Evolutionary conservation across 1,140 invertebrate genomes (phyloP).

Genomic region (Apis florea): DNA sequence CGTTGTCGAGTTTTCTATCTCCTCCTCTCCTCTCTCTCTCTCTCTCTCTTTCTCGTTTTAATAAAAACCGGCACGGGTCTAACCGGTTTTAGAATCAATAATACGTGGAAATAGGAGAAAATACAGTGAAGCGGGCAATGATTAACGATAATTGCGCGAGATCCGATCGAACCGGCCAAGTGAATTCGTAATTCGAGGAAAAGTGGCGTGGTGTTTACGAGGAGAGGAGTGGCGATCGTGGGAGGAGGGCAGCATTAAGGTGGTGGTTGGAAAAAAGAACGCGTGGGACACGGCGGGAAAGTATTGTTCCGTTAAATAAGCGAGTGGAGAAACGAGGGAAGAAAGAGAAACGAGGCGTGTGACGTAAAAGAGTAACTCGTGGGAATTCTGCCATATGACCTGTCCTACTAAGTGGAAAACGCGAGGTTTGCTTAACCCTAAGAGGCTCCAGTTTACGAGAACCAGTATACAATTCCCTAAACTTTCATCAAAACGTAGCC

Average conservation of each 20-base stretch:
- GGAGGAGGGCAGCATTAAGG: no score
- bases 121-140: background rate
- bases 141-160: background rate
- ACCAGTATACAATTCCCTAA: slow-evolving; percentile 14
- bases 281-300: background rate
- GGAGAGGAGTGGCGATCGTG: background rate
- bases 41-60: background rate
- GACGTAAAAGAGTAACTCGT: slow-evolving; percentile 65
- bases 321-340: background rate
- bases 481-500: background rate
- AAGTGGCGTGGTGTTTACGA: background rate
- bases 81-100: background rate
- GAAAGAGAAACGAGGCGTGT: slow-evolving; percentile 60
- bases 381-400: slow-evolving; percentile 67
- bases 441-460: slow-evolving; percentile 53
- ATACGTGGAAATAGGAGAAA: background rate
- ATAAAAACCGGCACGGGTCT: slow-evolving; percentile 15
- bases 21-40: background rate
- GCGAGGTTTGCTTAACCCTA: slow-evolving; percentile 73
- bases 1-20: no score
- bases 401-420: slow-evolving; percentile 62
- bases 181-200: background rate
- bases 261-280: background rate
- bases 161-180: background rate
- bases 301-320: slow-evolving; percentile 35